Conservation (phyloP, 2,797 vertebrate genomes). For the Neosilurus mollespiculum region DNA sequence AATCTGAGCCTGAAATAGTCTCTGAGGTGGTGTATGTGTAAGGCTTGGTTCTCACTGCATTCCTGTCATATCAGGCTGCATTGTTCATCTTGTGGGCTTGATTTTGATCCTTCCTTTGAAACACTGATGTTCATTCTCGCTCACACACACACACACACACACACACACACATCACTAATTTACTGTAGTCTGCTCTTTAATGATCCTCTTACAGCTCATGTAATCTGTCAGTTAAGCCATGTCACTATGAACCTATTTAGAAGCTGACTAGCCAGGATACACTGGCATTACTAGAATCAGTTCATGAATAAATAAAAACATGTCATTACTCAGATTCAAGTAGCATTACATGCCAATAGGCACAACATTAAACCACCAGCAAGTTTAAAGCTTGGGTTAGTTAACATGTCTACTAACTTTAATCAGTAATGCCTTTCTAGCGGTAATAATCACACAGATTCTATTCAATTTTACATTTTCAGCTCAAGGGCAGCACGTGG, state of each 20-base stretch:
- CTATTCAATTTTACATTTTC: neutral
- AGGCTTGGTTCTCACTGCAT: constrained; percentile 36
- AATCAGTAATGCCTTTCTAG: too few species aligned
- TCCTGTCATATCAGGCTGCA: constrained; percentile 39
- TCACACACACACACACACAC: neutral
- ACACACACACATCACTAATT: neutral
- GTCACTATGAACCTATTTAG: neutral
- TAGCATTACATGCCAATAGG: neutral
- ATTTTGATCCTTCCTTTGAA: constrained; percentile 48
- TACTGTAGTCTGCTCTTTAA: neutral
- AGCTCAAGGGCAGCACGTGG: too few species aligned
- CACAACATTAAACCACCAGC: neutral
- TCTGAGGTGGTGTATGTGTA: neutral
- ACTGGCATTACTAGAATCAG: neutral
- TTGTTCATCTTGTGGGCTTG: constrained; percentile 26
- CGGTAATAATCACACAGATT: neutral
- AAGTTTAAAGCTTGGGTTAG: neutral
- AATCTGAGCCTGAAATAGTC: neutral
- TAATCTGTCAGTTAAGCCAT: neutral
- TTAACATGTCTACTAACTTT: too few species aligned
- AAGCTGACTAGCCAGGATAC: neutral
- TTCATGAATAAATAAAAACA: neutral
- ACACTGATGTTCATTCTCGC: neutral
- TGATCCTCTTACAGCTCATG: neutral
- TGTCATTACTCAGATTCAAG: neutral